phyloP scores from a whole-genome alignment of 2,797 vertebrate species.

The Brachyrhaphis roseni region DNA sequence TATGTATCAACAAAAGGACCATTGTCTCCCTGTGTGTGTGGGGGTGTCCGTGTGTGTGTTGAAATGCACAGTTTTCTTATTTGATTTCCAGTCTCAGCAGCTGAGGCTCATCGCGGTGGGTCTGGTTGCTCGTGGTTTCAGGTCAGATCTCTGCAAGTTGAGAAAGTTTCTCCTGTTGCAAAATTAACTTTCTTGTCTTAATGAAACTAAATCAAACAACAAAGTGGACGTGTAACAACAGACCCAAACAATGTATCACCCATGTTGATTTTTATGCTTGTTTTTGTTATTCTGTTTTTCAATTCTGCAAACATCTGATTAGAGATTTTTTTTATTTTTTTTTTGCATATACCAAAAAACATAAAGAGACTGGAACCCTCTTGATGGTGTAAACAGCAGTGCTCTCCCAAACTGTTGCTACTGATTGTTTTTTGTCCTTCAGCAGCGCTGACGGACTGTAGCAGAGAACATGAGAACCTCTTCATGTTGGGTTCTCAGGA shows the following conservation, averaged over 20 bases:
- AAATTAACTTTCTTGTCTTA: background rate
- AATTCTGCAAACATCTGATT: background rate
- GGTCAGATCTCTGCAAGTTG: background rate
- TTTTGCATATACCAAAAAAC: constrained; percentile 10
- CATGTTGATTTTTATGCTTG: background rate
- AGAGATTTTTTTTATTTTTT: background rate
- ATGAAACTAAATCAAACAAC: background rate
- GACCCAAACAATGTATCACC: background rate
- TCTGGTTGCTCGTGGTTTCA: background rate
- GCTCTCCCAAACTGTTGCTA: background rate
- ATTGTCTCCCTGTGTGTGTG: background rate
- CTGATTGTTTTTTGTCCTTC: background rate
- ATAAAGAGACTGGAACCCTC: background rate
- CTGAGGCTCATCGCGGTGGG: background rate
- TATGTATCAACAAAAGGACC: background rate
- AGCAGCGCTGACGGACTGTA: background rate
- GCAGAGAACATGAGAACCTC: background rate
- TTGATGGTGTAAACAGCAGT: background rate
- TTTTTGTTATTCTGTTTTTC: background rate
- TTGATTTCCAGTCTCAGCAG: background rate
- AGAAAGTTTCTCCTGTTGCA: background rate
- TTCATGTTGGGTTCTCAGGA: background rate
- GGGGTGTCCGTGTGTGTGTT: background rate
- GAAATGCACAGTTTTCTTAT: background rate
- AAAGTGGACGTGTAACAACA: background rate